Percentiles rank a stretch among this genome's conserved stretches.
Evolutionary conservation across 2,797 vertebrate genomes (phyloP).

Genomic region (Pangasius macronema): DNA sequence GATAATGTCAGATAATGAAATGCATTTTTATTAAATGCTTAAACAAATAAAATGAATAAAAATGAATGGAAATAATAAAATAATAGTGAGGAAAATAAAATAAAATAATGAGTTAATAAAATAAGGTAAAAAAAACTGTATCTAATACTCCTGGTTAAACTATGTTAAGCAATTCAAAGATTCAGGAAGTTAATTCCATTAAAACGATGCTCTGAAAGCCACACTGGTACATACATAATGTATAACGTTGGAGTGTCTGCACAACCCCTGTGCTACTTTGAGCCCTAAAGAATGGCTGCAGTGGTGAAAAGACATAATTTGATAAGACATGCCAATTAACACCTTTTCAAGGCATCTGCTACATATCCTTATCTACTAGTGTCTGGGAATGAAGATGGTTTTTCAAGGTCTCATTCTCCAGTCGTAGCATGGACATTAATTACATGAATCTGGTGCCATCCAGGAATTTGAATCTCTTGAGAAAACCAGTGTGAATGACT

Average conservation of each 20-base stretch:
- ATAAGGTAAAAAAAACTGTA: too few species aligned
- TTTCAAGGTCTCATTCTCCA: constrained; percentile 26
- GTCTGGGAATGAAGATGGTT: constrained; percentile 41
- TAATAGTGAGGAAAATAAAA: neutral
- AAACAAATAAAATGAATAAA: neutral
- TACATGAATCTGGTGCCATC: constrained; percentile 32
- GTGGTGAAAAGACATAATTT: constrained; percentile 62
- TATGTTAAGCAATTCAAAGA: neutral
- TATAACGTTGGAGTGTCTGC: constrained; percentile 31
- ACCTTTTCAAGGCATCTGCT: constrained; percentile 58
- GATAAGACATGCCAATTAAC: constrained; percentile 65
- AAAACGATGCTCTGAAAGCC: neutral
- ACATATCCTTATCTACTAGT: constrained; percentile 42
- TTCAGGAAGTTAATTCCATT: neutral
- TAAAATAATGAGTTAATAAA: neutral
- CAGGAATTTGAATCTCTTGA: neutral
- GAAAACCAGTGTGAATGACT: constrained; percentile 18
- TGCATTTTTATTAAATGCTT: neutral
- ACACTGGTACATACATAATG: constrained; percentile 23
- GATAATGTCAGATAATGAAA: neutral
- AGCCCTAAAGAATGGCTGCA: constrained; percentile 41
- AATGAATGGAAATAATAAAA: neutral
- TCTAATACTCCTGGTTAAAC: neutral
- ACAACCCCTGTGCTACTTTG: constrained; percentile 42
- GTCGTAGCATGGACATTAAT: constrained; percentile 42